Evolutionary conservation across 2,888 invertebrate genomes (phyloP).

Genomic region (Nasonovia ribisnigri): DNA sequence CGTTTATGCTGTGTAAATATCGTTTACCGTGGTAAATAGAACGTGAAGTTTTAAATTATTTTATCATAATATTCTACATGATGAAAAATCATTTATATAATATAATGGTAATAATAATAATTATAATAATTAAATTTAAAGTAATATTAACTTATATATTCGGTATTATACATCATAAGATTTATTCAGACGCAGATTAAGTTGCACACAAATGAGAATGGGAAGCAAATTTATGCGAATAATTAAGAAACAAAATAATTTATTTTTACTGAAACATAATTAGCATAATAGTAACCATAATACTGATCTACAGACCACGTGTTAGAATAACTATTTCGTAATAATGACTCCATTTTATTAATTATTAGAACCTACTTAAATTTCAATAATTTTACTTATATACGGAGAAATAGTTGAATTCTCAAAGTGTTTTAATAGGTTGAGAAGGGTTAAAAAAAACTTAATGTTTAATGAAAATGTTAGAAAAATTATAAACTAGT

Average conservation of each 20-base stretch:
- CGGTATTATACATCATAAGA: background rate
- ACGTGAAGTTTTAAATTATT: background rate
- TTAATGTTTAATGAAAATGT: background rate
- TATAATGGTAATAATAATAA: background rate
- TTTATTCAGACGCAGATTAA: background rate
- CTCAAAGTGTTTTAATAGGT: background rate
- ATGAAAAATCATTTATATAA: background rate
- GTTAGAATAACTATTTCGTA: background rate
- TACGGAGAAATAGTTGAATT: background rate
- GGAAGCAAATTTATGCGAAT: background rate
- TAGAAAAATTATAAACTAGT: background rate
- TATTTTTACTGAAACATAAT: background rate
- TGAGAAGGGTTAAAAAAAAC: background rate
- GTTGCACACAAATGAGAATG: background rate
- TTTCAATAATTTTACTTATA: background rate
- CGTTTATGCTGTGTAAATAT: too few species aligned
- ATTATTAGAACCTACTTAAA: background rate
- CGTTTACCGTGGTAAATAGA: background rate
- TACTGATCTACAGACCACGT: background rate
- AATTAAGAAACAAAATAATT: background rate
- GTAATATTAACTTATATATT: background rate
- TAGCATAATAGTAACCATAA: background rate
- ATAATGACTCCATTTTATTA: background rate
- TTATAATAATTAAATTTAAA: background rate
- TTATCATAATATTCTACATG: background rate